phyloP scores from a whole-genome alignment of 2,113 vertebrate species.

The Odontophorus gujanensis region DNA sequence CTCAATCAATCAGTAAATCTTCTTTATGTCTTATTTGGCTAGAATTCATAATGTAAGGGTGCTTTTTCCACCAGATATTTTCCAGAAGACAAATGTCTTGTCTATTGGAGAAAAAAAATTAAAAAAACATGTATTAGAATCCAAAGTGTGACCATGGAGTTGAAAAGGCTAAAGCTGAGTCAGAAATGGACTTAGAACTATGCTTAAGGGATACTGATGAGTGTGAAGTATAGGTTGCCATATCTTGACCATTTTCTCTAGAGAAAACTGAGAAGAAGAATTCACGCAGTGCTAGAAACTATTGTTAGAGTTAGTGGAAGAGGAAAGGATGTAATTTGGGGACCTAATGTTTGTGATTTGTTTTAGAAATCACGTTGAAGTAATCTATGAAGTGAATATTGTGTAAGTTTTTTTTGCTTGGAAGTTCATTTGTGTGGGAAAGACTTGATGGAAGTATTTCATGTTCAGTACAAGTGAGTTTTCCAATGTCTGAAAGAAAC shows the following conservation, averaged over 20 bases:
- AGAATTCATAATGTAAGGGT: neutral
- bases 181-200: neutral
- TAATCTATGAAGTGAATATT: neutral
- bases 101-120: neutral
- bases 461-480: rapidly evolving
- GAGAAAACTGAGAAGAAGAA: neutral
- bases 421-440: neutral
- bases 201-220: neutral
- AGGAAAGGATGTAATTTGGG: neutral
- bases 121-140: neutral
- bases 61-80: neutral
- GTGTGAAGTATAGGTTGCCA: neutral
- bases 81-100: neutral
- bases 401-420: neutral
- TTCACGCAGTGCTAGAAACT: neutral
- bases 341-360: neutral
- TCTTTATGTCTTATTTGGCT: neutral
- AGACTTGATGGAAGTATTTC: neutral
- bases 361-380: neutral
- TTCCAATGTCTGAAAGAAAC: neutral
- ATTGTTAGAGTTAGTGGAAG: neutral
- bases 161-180: neutral
- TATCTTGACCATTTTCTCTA: neutral
- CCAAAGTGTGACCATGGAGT: neutral
- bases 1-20: neutral